Evolutionary conservation across 2,797 vertebrate species (phyloP).

Genomic region (Scyliorhinus canicula): DNA sequence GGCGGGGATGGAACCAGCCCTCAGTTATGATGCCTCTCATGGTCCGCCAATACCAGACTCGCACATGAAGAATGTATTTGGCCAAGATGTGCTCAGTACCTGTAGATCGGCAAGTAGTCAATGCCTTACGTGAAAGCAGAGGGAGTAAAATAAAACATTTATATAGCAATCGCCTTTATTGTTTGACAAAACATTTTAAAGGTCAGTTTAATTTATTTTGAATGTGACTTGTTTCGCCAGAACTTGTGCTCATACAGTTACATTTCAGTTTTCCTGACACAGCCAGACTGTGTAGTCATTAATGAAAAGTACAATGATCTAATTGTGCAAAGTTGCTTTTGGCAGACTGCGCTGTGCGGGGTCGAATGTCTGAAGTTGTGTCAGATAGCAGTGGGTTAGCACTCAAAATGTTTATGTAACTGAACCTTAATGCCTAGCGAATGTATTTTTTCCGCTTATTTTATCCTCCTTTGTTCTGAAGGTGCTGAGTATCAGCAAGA

Average conservation of each 20-base stretch:
- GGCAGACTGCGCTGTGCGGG: neutral
- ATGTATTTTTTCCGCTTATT: neutral
- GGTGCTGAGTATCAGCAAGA: neutral
- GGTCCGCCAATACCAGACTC: neutral
- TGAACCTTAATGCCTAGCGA: neutral
- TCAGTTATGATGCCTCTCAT: neutral
- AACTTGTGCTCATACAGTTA: neutral
- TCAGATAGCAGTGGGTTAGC: neutral
- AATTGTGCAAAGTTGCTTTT: neutral
- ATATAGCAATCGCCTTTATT: neutral
- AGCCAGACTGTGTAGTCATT: neutral
- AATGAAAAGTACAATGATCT: neutral
- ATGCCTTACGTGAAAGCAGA: neutral
- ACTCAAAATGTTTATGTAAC: slow-evolving; percentile 1
- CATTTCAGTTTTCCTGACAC: neutral
- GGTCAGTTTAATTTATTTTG: neutral
- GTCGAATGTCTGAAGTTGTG: neutral
- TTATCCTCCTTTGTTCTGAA: neutral
- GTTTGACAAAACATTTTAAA: neutral
- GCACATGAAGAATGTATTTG: neutral
- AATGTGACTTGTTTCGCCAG: neutral
- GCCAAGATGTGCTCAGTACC: neutral
- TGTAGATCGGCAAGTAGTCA: neutral
- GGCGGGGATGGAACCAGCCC: neutral
- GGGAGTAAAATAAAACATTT: neutral